phyloP scores from a whole-genome alignment of 2,888 invertebrate genomes.

The Argynnis bischoffii region DNA sequence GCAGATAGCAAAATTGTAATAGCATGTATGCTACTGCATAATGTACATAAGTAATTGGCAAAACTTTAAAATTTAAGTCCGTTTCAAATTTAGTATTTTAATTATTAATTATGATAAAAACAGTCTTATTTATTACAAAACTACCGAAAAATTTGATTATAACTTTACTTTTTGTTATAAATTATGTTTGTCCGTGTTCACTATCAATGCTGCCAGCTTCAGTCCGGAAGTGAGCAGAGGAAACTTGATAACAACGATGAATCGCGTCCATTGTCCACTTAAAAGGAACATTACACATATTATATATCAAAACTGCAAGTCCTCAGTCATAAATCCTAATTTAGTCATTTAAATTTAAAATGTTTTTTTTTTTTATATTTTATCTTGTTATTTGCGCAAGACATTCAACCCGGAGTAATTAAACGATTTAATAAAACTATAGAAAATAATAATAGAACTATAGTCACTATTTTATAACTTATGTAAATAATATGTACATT shows the following conservation, averaged over 20 bases:
- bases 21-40: no score
- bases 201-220: conserved; percentile 62
- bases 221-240: conserved; percentile 70
- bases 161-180: conserved; percentile 4
- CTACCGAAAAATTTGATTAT: background rate
- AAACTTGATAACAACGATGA: conserved; percentile 71
- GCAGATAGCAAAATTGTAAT: background rate
- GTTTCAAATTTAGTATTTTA: no score
- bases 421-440: no score
- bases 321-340: conserved; percentile 1
- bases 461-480: no score
- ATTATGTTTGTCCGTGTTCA: conserved; percentile 46
- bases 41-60: background rate
- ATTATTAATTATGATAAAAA: no score
- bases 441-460: no score
- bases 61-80: background rate
- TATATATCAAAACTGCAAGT: conserved; percentile 25
- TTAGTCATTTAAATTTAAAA: background rate
- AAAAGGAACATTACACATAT: conserved; percentile 45
- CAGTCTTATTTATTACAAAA: no score
- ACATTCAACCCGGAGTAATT: no score
- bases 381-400: no score
- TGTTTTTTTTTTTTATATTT: no score
- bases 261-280: conserved; percentile 62
- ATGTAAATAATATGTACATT: no score